phyloP scores from a whole-genome alignment of 2,113 vertebrate species.

The Chinchilla lanigera region DNA sequence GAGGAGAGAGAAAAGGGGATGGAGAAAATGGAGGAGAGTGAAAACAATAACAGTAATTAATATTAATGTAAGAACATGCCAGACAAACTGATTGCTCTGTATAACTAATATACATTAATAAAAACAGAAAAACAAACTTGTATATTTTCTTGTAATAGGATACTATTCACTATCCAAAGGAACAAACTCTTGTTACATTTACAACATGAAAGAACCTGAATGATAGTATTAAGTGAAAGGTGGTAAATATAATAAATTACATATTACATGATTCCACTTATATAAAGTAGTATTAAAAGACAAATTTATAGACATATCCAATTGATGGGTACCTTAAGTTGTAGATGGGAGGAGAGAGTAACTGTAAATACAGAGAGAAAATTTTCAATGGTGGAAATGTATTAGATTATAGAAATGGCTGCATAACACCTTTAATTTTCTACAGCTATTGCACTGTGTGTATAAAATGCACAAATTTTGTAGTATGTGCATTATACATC shows the following conservation, averaged over 20 bases:
- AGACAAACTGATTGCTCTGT: not conserved
- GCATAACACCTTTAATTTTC: not conserved
- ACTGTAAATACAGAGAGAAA: not conserved
- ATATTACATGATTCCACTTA: not conserved
- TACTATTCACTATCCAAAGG: slow-evolving; percentile 13
- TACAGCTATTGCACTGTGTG: not conserved
- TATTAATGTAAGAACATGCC: not conserved
- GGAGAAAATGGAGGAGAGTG: not conserved
- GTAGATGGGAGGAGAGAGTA: not conserved
- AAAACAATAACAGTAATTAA: not conserved
- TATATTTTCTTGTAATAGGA: not conserved
- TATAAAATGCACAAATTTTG: slow-evolving; percentile 26
- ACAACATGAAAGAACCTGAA: not conserved
- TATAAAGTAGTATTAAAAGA: not conserved
- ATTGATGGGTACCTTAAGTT: not conserved
- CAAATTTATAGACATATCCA: slow-evolving; percentile 1
- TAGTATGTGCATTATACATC: not conserved
- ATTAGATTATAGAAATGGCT: not conserved
- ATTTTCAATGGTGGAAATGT: not conserved
- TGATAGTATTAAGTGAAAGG: not conserved
- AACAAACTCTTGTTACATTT: not conserved
- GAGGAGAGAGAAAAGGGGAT: not conserved
- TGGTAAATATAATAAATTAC: not conserved
- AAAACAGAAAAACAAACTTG: not conserved
- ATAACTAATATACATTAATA: not conserved